phyloP scores from a whole-genome alignment of 2,113 vertebrate genomes.

The Peromyscus californicus region DNA sequence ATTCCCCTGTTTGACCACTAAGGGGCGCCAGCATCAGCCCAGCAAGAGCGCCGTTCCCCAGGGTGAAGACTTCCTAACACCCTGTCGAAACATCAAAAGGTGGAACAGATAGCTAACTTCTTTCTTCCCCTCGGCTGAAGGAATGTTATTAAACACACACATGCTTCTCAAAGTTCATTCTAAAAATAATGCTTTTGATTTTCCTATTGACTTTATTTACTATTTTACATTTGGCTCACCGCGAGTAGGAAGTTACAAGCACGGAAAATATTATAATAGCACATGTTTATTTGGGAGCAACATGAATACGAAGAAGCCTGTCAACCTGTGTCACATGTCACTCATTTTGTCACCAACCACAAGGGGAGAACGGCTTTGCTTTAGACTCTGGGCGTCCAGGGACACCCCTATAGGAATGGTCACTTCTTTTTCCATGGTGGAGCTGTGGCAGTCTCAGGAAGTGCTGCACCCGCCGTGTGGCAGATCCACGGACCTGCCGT shows the following conservation, averaged over 20 bases:
- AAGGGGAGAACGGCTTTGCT: neutral
- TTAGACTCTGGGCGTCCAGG: neutral
- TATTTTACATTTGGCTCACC: neutral
- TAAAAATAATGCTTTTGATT: constrained; percentile 23
- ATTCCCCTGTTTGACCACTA: neutral
- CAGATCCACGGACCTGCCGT: neutral
- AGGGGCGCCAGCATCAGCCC: neutral
- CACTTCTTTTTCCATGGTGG: neutral
- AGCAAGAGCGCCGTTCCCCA: neutral
- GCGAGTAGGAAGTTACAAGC: neutral
- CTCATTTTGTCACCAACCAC: neutral
- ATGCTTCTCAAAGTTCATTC: neutral
- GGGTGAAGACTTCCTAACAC: neutral
- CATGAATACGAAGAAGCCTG: neutral
- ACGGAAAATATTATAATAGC: neutral
- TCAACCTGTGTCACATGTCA: neutral
- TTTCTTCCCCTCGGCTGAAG: neutral
- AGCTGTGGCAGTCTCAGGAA: neutral
- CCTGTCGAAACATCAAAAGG: neutral
- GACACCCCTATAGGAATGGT: neutral
- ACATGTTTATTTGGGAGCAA: constrained; percentile 5
- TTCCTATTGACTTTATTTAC: constrained; percentile 36
- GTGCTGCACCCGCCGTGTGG: neutral
- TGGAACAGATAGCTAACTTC: neutral
- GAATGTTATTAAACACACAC: constrained; percentile 38